Evolutionary conservation across 2,888 invertebrate genomes (phyloP), one percentile per base, ranked within the genome.

Genomic region (Callinectes sapidus): DNA sequence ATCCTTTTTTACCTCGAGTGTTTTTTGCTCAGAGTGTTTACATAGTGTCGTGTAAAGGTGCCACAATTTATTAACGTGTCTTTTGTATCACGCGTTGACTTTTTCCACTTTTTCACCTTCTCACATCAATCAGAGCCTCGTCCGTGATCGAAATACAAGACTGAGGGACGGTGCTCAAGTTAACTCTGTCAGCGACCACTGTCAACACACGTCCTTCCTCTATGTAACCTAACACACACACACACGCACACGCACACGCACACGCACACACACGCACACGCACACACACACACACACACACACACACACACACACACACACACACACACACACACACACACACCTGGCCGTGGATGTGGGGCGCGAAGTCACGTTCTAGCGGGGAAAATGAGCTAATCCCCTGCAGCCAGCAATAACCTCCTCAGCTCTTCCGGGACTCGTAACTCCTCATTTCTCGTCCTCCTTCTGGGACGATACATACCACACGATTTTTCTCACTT

Each of bases 371-470:
- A 81, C 81, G 81, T 81, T 81, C 35, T 35, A 35, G 81, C 35
- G 32, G 81, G 81, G 81, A 81, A 81, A 81, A 81, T 81, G 81
- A 81, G 81, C 81, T 81, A 81, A 81, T 81, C 81, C 81, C 81
- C 81, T 35, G 81, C 81, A 81, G 81, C 81, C 81, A 35, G 81
- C 81, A 81, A 81, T 81, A 81, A 81, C 81, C 81, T 81, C 81
- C 81, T 81, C 81, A 81, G 81, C 81, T 81, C 81, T 81, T 16
- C 81, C 81, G 81, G 81, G 81, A 81, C 81, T 81, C 81, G 81
- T 81, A 81, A 81, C 81, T 81, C 81, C 81, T 81, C 81, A 81
- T 81, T 81, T 35, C 81, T 81, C 81, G 81, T 81, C 81, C 81
- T 81, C 81, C 81, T 81, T 81, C 81, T 35, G 81, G 81, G 81